Evolutionary conservation across 2,888 invertebrate genomes (phyloP).

Genomic region (Physocephala rufipes): DNA sequence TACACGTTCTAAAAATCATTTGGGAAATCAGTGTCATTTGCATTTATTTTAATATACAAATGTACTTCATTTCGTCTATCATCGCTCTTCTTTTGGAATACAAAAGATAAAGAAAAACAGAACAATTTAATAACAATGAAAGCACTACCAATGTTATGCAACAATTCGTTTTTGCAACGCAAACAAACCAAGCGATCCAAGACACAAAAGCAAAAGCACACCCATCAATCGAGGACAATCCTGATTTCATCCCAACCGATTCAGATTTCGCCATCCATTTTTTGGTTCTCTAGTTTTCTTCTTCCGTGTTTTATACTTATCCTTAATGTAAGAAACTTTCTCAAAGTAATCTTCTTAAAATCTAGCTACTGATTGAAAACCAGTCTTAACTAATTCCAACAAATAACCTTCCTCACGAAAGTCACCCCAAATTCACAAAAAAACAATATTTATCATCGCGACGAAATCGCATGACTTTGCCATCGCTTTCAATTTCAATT

Average conservation of each 20-base stretch:
- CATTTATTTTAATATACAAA: conserved; percentile 43
- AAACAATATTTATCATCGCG: no score
- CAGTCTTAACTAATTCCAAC: neutral
- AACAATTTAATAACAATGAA: neutral
- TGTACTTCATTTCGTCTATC: conserved; percentile 48
- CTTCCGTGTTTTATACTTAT: conserved; percentile 1
- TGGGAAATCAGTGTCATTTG: conserved; percentile 5
- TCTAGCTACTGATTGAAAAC: conserved; percentile 13
- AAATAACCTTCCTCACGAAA: no score
- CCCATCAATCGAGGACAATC: no score
- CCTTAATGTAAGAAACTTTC: neutral
- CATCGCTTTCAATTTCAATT: neutral
- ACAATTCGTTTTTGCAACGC: conserved; percentile 17
- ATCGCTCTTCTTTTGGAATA: neutral
- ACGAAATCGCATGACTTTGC: no score
- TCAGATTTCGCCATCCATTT: no score
- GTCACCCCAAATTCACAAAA: no score
- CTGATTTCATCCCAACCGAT: no score
- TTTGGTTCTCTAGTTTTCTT: neutral
- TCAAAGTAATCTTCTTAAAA: neutral
- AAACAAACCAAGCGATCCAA: neutral
- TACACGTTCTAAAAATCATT: neutral
- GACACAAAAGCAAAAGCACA: no score
- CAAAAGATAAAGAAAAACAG: neutral
- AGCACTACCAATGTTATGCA: neutral